These are phyloP conservation scores for Spea bombifrons DNA, from an alignment of 2,113 vertebrate species.

Conservation along the genomic window DNA sequence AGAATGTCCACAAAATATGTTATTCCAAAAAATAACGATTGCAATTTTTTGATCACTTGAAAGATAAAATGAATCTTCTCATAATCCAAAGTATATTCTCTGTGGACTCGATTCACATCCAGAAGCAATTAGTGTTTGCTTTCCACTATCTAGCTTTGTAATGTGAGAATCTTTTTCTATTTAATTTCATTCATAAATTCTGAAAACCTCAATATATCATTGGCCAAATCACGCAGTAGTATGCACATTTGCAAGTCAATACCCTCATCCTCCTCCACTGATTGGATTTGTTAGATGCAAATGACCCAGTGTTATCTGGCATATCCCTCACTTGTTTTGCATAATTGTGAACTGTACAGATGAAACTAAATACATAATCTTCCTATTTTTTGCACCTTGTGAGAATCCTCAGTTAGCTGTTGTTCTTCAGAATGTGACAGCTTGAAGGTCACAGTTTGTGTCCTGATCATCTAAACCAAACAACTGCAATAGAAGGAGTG, in stretches of 20 bases:
- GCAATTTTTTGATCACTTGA: too few species aligned
- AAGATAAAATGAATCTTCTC: not conserved
- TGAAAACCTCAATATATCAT: not conserved
- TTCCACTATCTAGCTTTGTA: not conserved
- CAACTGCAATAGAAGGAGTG: too few species aligned
- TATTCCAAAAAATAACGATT: not conserved
- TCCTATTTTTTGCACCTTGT: too few species aligned
- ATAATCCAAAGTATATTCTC: too few species aligned
- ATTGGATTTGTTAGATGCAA: slow-evolving; percentile 7
- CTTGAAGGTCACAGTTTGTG: too few species aligned
- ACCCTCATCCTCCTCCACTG: not conserved
- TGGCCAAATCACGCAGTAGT: not conserved
- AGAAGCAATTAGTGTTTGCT: not conserved
- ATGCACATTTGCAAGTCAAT: slow-evolving; percentile 6
- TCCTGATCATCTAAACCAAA: too few species aligned
- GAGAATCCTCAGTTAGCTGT: too few species aligned
- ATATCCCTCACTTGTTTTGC: too few species aligned
- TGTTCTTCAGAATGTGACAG: too few species aligned
- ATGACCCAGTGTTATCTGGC: not conserved
- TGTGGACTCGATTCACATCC: not conserved
- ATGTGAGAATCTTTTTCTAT: not conserved
- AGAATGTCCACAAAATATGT: not conserved
- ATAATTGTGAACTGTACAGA: too few species aligned
- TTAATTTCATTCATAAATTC: not conserved
- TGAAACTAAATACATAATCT: too few species aligned